phyloP scores from a whole-genome alignment of 2,113 vertebrate species.

The Cryptotis parvus region DNA sequence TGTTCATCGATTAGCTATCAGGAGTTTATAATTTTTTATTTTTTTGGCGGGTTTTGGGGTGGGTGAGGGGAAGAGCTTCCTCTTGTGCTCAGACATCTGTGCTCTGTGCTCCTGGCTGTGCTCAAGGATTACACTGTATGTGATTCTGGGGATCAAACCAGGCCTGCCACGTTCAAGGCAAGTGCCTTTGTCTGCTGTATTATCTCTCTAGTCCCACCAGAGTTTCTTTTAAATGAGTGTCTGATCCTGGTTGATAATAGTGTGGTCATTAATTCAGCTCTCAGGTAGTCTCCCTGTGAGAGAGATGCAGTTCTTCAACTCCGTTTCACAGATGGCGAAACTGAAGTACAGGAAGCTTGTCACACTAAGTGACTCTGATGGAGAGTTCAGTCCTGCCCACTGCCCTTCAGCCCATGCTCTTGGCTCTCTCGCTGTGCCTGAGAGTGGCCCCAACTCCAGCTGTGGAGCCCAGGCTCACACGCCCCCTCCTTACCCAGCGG shows the following conservation, averaged over 20 bases:
- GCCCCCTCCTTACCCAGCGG: background rate
- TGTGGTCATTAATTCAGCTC: background rate
- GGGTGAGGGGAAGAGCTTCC: too few species aligned
- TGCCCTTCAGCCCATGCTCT: background rate
- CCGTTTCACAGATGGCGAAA: background rate
- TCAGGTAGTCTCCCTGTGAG: background rate
- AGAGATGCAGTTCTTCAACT: background rate
- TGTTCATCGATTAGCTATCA: too few species aligned
- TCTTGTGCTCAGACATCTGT: background rate
- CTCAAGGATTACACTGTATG: background rate
- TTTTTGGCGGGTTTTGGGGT: too few species aligned
- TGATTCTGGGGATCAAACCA: background rate
- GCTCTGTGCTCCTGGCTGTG: background rate
- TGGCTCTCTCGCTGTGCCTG: background rate
- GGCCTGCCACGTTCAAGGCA: background rate
- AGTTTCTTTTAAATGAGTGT: slow-evolving; percentile 13
- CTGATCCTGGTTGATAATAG: background rate
- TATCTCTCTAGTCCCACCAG: background rate
- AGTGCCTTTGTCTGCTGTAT: background rate
- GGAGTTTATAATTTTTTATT: too few species aligned
- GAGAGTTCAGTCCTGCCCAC: background rate
- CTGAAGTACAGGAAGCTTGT: background rate
- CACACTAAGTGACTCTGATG: background rate
- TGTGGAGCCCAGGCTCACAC: background rate
- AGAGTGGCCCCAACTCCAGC: background rate